phyloP scores from a whole-genome alignment of 2,888 invertebrate species.

The Drosophila cyrtoloma region DNA sequence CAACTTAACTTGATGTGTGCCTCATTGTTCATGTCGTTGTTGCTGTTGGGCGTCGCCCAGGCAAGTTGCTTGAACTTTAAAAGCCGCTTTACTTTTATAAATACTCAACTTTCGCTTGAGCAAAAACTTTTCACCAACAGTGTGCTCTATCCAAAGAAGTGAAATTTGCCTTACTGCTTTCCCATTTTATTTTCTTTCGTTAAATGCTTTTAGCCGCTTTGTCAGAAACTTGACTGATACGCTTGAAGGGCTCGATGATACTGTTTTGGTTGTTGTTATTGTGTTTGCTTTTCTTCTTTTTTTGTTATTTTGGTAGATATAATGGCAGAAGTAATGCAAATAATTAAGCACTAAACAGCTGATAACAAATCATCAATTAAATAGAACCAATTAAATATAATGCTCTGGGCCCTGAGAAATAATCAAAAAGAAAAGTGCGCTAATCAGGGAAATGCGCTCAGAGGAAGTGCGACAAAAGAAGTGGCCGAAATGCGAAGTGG shows the following conservation, averaged over 20 bases:
- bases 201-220: constrained; percentile 75
- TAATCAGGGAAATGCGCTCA: constrained; percentile 53
- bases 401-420: constrained; percentile 35
- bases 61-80: constrained; percentile 69
- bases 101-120: constrained; percentile 56
- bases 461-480: constrained; percentile 48
- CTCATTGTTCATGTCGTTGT: constrained; percentile 20
- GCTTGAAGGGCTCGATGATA: constrained; percentile 41
- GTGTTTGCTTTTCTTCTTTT: not conserved
- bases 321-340: constrained; percentile 54
- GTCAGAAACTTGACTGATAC: constrained; percentile 48
- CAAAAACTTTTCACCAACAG: constrained; percentile 58
- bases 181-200: constrained; percentile 17
- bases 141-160: constrained; percentile 28
- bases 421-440: constrained; percentile 48
- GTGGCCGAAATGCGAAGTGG: constrained; percentile 61
- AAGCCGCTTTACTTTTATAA: constrained; percentile 74
- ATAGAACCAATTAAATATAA: constrained; percentile 71
- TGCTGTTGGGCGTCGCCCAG: constrained; percentile 42
- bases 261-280: constrained; percentile 7
- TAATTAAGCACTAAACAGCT: constrained; percentile 74
- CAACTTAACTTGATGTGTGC: constrained; percentile 63
- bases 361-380: constrained; percentile 79
- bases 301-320: constrained; percentile 3
- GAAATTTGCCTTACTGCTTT: constrained; percentile 38